Conservation (phyloP, 1,140 invertebrate species). For the Drosophila kepulauana region DNA sequence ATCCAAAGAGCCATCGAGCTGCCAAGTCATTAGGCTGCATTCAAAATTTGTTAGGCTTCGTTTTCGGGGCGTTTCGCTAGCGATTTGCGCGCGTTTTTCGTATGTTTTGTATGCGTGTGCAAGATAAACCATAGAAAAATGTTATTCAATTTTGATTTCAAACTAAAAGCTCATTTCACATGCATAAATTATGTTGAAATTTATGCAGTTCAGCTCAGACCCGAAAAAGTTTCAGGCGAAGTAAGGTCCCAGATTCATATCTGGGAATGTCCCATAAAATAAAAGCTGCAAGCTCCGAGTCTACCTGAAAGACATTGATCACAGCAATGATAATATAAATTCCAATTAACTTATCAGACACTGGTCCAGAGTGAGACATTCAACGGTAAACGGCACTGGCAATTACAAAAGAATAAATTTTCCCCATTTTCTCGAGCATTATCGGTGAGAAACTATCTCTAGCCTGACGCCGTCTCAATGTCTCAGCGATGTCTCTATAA, state of each 20-base stretch:
- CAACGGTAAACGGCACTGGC: constrained; percentile 76
- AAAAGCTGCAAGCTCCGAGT: constrained; percentile 31
- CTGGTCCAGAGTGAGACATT: constrained; percentile 61
- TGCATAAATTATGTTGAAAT: constrained; percentile 70
- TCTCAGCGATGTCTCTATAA: constrained; percentile 70
- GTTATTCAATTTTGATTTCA: constrained; percentile 30
- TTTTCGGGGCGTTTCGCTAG: constrained; percentile 31
- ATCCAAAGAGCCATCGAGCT: constrained; percentile 35
- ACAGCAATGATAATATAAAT: constrained; percentile 76
- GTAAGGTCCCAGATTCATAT: constrained; percentile 50
- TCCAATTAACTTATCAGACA: constrained; percentile 72
- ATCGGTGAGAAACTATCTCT: constrained; percentile 80
- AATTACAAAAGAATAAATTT: constrained; percentile 77
- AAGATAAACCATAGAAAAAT: not conserved
- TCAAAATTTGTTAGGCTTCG: constrained; percentile 27
- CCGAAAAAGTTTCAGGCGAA: constrained; percentile 9
- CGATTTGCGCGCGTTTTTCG: constrained; percentile 8
- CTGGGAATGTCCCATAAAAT: constrained; percentile 19
- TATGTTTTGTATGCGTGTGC: not conserved
- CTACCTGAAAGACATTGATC: constrained; percentile 66
- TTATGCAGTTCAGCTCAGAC: constrained; percentile 51
- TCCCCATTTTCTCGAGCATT: constrained; percentile 31
- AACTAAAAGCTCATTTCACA: constrained; percentile 64
- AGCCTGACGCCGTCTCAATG: constrained; percentile 34
- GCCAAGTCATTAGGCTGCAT: constrained; percentile 71